A percentile compares a stretch with the other conserved stretches of the same genome.
Conservation (phyloP, 1,140 invertebrate species). For the Drosophila orosa region DNA sequence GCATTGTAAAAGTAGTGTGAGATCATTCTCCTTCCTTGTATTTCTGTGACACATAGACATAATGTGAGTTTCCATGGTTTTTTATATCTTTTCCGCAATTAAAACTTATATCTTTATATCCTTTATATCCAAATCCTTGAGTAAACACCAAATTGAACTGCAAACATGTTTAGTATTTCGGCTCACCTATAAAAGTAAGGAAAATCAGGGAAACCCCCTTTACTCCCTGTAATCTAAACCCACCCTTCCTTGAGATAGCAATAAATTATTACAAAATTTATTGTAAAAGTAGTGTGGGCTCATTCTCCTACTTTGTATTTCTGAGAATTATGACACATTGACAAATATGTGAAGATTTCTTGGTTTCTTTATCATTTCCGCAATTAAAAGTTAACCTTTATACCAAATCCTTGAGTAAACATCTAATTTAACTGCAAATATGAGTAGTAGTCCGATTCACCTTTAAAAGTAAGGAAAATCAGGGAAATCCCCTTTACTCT, state of each 20-base stretch:
- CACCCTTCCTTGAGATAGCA: too few species aligned
- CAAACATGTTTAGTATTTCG: too few species aligned
- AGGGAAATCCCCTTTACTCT: neutral
- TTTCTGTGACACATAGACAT: neutral
- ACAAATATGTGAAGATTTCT: neutral
- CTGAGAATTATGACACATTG: neutral
- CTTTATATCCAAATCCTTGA: too few species aligned
- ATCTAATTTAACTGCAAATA: neutral
- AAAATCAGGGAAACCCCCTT: too few species aligned
- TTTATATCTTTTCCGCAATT: neutral
- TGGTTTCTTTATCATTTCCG: neutral
- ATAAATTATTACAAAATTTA: too few species aligned
- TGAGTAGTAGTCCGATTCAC: neutral
- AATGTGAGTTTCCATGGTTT: neutral
- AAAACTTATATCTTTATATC: too few species aligned
- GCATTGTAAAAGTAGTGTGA: neutral
- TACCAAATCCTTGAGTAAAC: neutral
- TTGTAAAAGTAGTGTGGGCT: neutral
- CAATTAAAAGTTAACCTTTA: too few species aligned
- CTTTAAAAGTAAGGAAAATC: neutral
- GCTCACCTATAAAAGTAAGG: too few species aligned
- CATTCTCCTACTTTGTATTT: neutral
- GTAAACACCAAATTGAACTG: too few species aligned
- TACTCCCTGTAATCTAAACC: too few species aligned
- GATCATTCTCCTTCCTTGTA: neutral